Evolutionary conservation across 2,888 invertebrate genomes (phyloP).

Genomic region (Atethmia centrago): DNA sequence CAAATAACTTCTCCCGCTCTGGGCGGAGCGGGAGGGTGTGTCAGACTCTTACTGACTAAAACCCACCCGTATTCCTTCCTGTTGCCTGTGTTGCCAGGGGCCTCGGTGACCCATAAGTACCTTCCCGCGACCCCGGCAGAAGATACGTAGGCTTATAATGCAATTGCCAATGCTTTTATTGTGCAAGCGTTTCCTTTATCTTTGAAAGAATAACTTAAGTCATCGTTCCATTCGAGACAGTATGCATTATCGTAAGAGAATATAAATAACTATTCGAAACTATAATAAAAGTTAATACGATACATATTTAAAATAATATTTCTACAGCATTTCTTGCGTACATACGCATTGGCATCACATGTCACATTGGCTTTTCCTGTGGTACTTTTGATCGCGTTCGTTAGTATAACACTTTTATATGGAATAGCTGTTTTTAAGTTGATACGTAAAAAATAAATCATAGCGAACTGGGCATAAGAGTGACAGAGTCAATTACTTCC

Average conservation of each 20-base stretch:
- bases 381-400: too few species aligned
- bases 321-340: neutral
- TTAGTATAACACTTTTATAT: neutral
- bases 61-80: too few species aligned
- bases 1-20: too few species aligned
- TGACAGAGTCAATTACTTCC: too few species aligned
- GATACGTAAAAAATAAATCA: too few species aligned
- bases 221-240: conserved; percentile 42
- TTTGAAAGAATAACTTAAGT: conserved; percentile 53
- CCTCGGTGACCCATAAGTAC: too few species aligned
- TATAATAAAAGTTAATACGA: neutral
- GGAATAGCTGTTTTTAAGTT: too few species aligned
- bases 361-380: neutral
- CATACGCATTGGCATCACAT: neutral
- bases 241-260: conserved; percentile 33
- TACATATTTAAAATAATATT: neutral
- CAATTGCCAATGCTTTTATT: conserved; percentile 55
- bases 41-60: too few species aligned
- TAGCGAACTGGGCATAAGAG: too few species aligned
- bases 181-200: conserved; percentile 61
- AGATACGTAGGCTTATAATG: conserved; percentile 45
- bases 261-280: conserved; percentile 12
- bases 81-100: too few species aligned
- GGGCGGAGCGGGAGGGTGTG: too few species aligned
- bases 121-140: too few species aligned